A percentile compares a stretch with the other conserved stretches of the same genome.
These are phyloP conservation scores for Aldabrachelys gigantea DNA, from an alignment of 2,113 vertebrate species.

Conservation along the genomic window DNA sequence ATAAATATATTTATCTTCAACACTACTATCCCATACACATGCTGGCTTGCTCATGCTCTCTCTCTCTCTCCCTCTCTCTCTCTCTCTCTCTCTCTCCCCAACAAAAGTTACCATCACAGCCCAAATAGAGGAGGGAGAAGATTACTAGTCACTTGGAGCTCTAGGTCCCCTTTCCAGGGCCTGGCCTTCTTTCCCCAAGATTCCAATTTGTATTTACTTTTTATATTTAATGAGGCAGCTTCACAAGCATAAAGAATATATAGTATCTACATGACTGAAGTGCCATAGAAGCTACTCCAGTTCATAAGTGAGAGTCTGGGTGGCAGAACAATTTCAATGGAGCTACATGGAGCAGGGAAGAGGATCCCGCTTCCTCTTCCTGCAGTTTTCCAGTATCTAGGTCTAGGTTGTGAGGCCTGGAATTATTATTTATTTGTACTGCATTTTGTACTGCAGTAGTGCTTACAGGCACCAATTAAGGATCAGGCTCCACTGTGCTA, in stretches of 20 bases:
- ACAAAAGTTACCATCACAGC: neutral
- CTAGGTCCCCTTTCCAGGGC: neutral
- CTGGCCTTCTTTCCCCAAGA: neutral
- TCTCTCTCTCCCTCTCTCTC: neutral
- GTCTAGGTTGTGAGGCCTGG: neutral
- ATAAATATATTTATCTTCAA: neutral
- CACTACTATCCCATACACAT: neutral
- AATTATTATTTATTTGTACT: neutral
- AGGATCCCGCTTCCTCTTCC: neutral
- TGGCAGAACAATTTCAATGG: neutral
- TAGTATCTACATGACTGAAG: neutral
- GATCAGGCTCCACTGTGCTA: neutral
- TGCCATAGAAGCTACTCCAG: neutral
- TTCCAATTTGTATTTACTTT: neutral
- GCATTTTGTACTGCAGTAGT: neutral
- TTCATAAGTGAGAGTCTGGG: neutral
- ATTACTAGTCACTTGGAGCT: neutral
- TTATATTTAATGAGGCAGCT: neutral
- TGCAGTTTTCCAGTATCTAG: neutral
- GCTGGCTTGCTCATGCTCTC: rapidly evolving
- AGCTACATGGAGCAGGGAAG: neutral
- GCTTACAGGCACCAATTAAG: neutral
- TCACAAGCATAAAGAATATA: neutral
- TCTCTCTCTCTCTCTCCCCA: rapidly evolving
- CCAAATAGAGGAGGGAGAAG: neutral